These are phyloP conservation scores for Tympanoctomys barrerae DNA, from an alignment of 2,797 vertebrate species.

Conservation along the genomic window DNA sequence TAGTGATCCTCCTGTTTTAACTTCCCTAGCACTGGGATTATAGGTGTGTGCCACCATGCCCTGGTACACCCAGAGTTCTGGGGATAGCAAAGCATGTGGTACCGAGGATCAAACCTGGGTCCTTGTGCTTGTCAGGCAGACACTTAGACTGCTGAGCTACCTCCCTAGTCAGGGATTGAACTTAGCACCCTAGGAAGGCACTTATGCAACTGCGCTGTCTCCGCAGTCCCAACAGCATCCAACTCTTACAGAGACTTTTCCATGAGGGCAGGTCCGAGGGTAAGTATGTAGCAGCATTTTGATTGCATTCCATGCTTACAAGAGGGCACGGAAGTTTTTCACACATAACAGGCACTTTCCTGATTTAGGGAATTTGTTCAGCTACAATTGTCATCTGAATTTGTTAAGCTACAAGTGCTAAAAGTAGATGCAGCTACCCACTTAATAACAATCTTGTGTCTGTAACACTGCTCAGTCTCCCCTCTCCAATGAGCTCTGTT, in stretches of 20 bases:
- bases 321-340: neutral
- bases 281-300: neutral
- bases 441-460: neutral
- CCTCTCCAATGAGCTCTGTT: neutral
- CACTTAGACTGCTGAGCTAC: too few species aligned
- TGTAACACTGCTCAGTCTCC: neutral
- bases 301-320: neutral
- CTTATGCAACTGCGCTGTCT: too few species aligned
- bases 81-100: too few species aligned
- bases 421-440: neutral
- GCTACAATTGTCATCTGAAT: neutral
- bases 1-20: too few species aligned
- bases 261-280: neutral
- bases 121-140: too few species aligned
- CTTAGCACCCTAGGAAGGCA: too few species aligned
- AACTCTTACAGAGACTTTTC: neutral
- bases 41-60: too few species aligned
- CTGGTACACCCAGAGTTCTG: too few species aligned
- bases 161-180: too few species aligned
- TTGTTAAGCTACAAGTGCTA: neutral
- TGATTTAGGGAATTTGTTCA: neutral
- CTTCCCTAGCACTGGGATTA: too few species aligned
- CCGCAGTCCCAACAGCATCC: too few species aligned
- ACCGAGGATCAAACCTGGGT: too few species aligned
- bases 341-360: neutral